phyloP scores from a whole-genome alignment of 2,797 vertebrate species.

The Cryptoblepharus egeriae region DNA sequence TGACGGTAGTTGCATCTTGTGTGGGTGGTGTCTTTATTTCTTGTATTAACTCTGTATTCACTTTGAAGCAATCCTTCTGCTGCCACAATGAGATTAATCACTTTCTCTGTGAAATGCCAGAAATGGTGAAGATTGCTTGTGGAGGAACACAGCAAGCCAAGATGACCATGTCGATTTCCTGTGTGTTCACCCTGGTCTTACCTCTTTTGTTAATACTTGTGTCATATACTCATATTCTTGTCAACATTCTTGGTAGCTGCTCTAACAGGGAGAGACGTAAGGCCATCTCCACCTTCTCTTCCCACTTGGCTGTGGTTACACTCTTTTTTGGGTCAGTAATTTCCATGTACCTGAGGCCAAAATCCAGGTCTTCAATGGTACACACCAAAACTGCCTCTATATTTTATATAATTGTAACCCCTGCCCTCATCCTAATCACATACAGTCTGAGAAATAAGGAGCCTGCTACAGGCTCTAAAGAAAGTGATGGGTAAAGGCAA shows the following conservation, averaged over 20 bases:
- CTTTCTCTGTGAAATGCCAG: constrained; percentile 65
- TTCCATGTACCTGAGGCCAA: constrained; percentile 54
- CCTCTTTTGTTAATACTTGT: constrained; percentile 64
- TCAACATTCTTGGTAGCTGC: constrained; percentile 40
- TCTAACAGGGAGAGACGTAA: background rate
- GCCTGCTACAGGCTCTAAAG: constrained; percentile 3
- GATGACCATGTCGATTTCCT: constrained; percentile 37
- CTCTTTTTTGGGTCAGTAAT: constrained; percentile 61
- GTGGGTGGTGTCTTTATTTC: constrained; percentile 53
- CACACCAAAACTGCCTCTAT: constrained; percentile 45
- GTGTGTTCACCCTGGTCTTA: constrained; percentile 55
- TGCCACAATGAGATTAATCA: constrained; percentile 45
- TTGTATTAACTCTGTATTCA: constrained; percentile 43
- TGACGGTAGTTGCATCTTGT: constrained; percentile 54
- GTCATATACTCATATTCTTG: constrained; percentile 51
- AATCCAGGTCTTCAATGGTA: constrained; percentile 41
- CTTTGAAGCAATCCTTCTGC: constrained; percentile 30
- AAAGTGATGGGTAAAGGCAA: constrained; percentile 4
- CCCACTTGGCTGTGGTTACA: constrained; percentile 47
- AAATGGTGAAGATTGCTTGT: constrained; percentile 51
- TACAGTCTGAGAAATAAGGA: constrained; percentile 49
- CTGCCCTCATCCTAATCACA: constrained; percentile 49
- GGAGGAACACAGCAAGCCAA: constrained; percentile 19
- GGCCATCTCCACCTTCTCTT: background rate
- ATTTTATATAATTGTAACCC: constrained; percentile 47